Evolutionary conservation across 2,797 vertebrate genomes (phyloP).

Genomic region (Falco rusticolus): DNA sequence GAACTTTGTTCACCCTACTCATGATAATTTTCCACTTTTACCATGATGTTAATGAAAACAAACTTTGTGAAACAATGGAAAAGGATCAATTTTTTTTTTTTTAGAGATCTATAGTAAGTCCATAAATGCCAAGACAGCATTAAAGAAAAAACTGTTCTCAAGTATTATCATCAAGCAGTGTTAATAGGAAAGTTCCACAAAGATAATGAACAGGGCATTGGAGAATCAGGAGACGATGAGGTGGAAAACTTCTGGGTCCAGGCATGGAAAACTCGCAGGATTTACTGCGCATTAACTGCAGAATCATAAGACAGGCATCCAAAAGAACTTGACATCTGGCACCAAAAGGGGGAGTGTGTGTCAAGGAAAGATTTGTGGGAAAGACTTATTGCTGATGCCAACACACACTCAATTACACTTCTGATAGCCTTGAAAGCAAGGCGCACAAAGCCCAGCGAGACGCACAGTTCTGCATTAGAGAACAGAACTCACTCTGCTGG

Average conservation of each 20-base stretch:
- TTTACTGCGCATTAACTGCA: not conserved
- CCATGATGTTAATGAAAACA: accelerated
- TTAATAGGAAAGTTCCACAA: not conserved
- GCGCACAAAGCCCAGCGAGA: not conserved
- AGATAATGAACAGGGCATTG: accelerated
- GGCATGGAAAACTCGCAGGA: not conserved
- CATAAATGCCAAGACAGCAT: accelerated
- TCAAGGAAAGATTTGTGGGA: conserved; percentile 39
- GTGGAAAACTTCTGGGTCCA: not conserved
- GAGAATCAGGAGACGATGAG: not conserved
- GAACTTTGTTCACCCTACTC: not conserved
- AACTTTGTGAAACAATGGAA: not conserved
- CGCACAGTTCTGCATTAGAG: too few species aligned
- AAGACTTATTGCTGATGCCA: not conserved
- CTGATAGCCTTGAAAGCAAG: not conserved
- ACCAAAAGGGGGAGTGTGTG: conserved; percentile 59
- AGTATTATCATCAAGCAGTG: not conserved
- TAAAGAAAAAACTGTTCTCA: not conserved
- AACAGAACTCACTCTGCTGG: not conserved
- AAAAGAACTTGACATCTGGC: conserved; percentile 27
- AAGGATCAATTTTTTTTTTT: not conserved
- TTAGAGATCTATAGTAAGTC: accelerated
- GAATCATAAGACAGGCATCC: not conserved
- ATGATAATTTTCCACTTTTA: not conserved
- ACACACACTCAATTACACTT: not conserved